Percentiles rank a stretch among this genome's conserved stretches.
Evolutionary conservation across 2,888 invertebrate genomes (phyloP).

Genomic region (Drosophila pseudotakahashii): DNA sequence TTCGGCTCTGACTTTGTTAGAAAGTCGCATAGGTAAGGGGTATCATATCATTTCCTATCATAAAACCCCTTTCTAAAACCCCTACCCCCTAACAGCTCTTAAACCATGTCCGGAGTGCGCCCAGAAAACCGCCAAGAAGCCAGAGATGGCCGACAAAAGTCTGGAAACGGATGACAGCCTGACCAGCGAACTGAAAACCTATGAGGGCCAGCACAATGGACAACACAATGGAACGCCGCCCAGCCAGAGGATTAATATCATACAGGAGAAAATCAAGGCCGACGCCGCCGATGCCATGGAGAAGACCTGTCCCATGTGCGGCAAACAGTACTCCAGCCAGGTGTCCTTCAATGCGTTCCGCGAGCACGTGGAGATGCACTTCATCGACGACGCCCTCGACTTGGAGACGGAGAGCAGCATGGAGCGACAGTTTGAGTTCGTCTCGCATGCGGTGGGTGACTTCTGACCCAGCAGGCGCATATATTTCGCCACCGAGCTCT

Average conservation of each 20-base stretch:
- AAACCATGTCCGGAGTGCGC: constrained; percentile 81
- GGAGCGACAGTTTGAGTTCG: constrained; percentile 86
- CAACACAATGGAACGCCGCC: constrained; percentile 34
- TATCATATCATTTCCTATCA: background rate
- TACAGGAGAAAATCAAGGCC: constrained; percentile 80
- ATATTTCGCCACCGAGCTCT: constrained; percentile 81
- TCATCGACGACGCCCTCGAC: constrained; percentile 86
- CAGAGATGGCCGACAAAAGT: constrained; percentile 84
- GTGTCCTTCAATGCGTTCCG: constrained; percentile 88
- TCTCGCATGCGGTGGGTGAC: constrained; percentile 83
- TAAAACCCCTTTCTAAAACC: background rate
- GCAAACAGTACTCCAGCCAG: constrained; percentile 86
- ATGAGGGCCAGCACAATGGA: constrained; percentile 40
- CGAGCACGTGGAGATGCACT: constrained; percentile 91
- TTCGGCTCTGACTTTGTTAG: constrained; percentile 81
- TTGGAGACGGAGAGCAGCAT: constrained; percentile 85
- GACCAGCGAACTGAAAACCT: constrained; percentile 53
- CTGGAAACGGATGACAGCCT: constrained; percentile 82
- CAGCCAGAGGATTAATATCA: constrained; percentile 79
- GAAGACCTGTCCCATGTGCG: constrained; percentile 92
- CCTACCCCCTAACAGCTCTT: constrained; percentile 51
- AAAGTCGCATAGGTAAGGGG: constrained; percentile 83
- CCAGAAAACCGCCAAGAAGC: constrained; percentile 75
- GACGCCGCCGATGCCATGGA: constrained; percentile 70
- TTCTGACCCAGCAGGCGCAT: constrained; percentile 83